Evolutionary conservation across 2,797 vertebrate species (phyloP), one percentile per base, ranked within the genome.

Genomic region (Acrocephalus scirpaceus): DNA sequence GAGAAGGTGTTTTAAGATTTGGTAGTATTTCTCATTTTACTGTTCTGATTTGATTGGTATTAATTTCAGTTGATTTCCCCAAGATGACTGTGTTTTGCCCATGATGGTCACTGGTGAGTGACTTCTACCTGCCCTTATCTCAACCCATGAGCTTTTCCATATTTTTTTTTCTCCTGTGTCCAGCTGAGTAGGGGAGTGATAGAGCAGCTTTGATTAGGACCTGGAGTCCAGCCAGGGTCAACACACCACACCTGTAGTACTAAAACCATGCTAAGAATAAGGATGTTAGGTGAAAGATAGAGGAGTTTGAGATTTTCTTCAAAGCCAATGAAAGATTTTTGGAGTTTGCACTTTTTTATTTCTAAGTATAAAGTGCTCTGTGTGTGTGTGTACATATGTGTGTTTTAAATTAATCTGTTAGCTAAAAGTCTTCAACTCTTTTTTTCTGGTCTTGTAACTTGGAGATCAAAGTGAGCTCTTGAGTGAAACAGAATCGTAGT

Each of bases 61-160:
- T 45, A 51, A 61, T 32, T 57, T 64, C 51, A 34, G 9, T 16
- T 19, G 7, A 30, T 69, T 62, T 57, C 5, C 16, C 19, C 16
- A 69, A 6, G 22, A 36, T 32, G 21, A 36, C 7, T 51, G 12
- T 29, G 5, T 69, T 79, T 79, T n/a, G 8, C 29, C n/a, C 19
- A 20, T 36, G 42, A 45, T 12, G 2, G 15, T 27, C 23, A 38
- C 25, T 18, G 13, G 6, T 42, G 13, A 62, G 7, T 29, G 26
- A 40, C 11, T 16, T 78, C n/a, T 47, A 34, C 30, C 18, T 57
- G 38, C 47, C 8, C 14, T 78, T 62, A 25, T 51, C n/a, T 67
- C 30, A 47, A 10, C 8, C 5, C 16, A 29, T 0, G 5, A 51
- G 2, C 4, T 25, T 57, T 67, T 45, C 8, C 2, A 40, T 51